Evolutionary conservation across 2,888 invertebrate genomes (phyloP).

Genomic region (Andrena trimmerana): DNA sequence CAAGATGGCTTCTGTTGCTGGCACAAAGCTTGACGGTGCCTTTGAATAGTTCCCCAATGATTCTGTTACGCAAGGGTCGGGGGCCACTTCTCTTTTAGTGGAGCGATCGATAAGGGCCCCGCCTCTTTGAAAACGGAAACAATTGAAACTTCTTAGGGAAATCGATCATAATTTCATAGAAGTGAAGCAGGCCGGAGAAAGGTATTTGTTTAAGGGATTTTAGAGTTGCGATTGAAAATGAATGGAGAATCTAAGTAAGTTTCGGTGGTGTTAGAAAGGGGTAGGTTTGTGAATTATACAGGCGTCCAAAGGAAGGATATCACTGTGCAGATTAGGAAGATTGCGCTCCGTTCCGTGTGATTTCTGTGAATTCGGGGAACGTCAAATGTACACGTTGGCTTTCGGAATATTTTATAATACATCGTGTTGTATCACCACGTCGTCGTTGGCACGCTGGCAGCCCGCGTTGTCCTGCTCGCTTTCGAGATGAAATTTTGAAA

Average conservation of each 20-base stretch:
- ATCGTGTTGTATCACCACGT: conserved; percentile 26
- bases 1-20: not conserved
- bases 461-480: conserved; percentile 37
- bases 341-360: not conserved
- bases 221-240: too few species aligned
- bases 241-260: too few species aligned
- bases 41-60: not conserved
- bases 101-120: not conserved
- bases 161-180: too few species aligned
- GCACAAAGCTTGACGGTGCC: not conserved
- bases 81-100: not conserved
- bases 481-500: conserved; percentile 56
- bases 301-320: not conserved
- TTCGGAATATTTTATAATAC: conserved; percentile 47
- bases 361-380: conserved; percentile 24
- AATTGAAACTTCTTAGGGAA: not conserved
- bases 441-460: conserved; percentile 7
- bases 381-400: conserved; percentile 13
- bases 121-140: not conserved
- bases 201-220: too few species aligned
- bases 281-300: not conserved
- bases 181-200: too few species aligned
- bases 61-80: not conserved
- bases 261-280: too few species aligned
- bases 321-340: not conserved